Percentiles rank a stretch among this genome's conserved stretches.
These are phyloP conservation scores for Hemibagrus guttatus DNA, from an alignment of 2,797 vertebrate genomes.

Conservation along the genomic window DNA sequence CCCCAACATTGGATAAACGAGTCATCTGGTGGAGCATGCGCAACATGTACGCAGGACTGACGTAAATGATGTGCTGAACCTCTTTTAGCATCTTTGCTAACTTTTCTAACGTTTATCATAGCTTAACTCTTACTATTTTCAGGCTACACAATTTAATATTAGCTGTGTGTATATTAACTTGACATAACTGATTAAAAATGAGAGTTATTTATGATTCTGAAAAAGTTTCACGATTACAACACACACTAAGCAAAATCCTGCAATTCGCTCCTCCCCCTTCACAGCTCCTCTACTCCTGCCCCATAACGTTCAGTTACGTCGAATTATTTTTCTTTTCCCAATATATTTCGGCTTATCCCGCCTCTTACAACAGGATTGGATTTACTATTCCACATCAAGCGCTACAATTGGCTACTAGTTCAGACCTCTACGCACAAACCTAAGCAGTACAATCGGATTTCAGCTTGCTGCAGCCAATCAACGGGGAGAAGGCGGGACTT, in stretches of 20 bases:
- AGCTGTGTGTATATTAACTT: background rate
- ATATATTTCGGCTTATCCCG: conserved; percentile 26
- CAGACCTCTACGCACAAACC: background rate
- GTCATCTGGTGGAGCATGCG: conserved; percentile 37
- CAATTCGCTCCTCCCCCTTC: conserved; percentile 29
- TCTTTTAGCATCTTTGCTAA: conserved; percentile 26
- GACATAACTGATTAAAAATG: background rate
- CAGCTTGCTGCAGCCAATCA: background rate
- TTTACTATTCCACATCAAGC: too few relatives aligned
- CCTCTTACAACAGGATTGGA: background rate
- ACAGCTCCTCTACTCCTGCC: conserved; percentile 29
- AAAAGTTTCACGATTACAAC: conserved; percentile 1
- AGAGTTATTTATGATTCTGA: background rate
- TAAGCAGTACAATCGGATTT: background rate
- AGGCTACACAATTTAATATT: background rate
- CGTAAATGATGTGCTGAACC: conserved; percentile 22
- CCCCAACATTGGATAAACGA: background rate
- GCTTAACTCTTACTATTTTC: background rate
- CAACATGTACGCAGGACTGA: conserved; percentile 50
- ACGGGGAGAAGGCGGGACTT: background rate
- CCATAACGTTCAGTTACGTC: conserved; percentile 49
- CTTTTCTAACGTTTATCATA: background rate
- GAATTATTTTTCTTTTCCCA: conserved; percentile 62
- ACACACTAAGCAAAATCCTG: conserved; percentile 5
- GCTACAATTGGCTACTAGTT: background rate